Conservation (phyloP, 2,113 vertebrate species). For the Empidonax traillii region DNA sequence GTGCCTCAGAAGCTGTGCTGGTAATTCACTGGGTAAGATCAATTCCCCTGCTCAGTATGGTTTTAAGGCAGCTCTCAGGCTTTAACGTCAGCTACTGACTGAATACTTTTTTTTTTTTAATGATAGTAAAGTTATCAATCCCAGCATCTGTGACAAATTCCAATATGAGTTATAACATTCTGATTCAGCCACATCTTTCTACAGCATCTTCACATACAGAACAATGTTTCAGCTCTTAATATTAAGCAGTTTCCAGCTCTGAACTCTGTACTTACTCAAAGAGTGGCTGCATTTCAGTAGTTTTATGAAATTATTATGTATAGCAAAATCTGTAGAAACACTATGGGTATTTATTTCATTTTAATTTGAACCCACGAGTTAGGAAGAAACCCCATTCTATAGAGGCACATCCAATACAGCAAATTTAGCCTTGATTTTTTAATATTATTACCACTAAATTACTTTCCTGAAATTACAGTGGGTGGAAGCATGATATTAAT, state of each 20-base stretch:
- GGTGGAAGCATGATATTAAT: neutral
- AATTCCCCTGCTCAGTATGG: neutral
- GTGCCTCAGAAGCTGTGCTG: neutral
- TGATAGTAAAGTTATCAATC: neutral
- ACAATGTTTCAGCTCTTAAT: neutral
- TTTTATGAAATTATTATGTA: neutral
- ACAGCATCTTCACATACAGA: neutral
- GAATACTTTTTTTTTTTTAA: neutral
- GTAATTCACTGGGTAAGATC: neutral
- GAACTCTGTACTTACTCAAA: neutral
- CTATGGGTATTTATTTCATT: conserved; percentile 27
- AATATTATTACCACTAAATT: neutral
- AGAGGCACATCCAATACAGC: neutral
- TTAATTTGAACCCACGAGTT: neutral
- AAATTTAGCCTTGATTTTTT: neutral
- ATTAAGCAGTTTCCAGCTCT: neutral
- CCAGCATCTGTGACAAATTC: neutral
- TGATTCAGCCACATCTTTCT: neutral
- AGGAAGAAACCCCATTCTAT: neutral
- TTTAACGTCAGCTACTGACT: neutral
- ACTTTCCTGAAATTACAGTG: neutral
- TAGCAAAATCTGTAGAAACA: neutral
- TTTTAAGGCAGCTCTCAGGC: neutral
- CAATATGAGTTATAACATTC: neutral
- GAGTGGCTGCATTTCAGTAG: neutral